Base-by-base conservation (phyloP, 2,888 invertebrate species). In the Heliconius hortense region DNA sequence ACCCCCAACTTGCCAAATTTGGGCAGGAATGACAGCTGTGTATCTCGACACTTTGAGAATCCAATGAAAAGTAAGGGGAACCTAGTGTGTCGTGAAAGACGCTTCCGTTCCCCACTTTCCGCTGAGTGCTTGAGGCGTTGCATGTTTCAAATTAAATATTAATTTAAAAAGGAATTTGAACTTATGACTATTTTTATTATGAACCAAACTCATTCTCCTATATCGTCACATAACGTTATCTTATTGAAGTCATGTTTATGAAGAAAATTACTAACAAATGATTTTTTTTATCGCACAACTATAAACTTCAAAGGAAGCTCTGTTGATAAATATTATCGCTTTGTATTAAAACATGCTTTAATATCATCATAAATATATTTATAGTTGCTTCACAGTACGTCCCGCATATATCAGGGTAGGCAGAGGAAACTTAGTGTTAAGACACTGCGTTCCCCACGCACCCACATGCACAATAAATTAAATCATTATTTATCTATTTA, bases 251-350 rank as follows among this genome's bases (percentile, higher is more conserved):
- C 48, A 63, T 31, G n/a, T 60, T 60, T 24, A 63, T 31, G 24
- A n/a, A 35, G 21, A n/a, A 39, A 64, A 13, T 64, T 64, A 64
- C n/a, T 39, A 64, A 39, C 64, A 64, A 64, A 64, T 35, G 2
- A 63, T 8, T 18, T 69, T 68, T 39, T 31, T 74, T 62, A 72
- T 72, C 35, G 60, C 35, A 21, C 62, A 31, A 39, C 39, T 39
- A 15, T 64, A n/a, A 39, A 39, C 39, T 64, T 64, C 64, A 64
- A 64, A 64, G 64, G 64, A 64, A 64, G 39, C 39, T 39, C n/a
- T 64, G 15, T 35, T 39, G 64, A 39, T 64, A 64, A 64, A 64
- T 39, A 39, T 64, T 64, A 64, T 64, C 39, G 24, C 13, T 11
- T 64, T 64, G n/a, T 13, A 64, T 35, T 21, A n/a, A 35, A 64